Evolutionary conservation across 2,113 vertebrate species (phyloP).

Genomic region (Pedionomus torquatus): DNA sequence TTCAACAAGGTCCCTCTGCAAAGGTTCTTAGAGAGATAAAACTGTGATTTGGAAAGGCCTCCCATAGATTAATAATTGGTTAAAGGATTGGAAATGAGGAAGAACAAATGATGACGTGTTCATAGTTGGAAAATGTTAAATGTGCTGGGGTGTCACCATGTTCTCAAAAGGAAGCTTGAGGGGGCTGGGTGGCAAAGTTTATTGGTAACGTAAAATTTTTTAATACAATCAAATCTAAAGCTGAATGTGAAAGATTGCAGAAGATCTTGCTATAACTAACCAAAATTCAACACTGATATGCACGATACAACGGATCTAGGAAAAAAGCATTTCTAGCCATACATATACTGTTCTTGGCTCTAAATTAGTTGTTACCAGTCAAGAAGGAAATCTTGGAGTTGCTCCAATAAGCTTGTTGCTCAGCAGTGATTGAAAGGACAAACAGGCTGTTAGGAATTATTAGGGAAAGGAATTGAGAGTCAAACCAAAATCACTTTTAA

Average conservation of each 20-base stretch:
- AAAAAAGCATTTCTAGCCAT: not conserved
- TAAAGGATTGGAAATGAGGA: not conserved
- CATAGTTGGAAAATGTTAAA: not conserved
- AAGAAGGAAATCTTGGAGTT: slow-evolving; percentile 8
- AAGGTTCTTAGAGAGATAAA: not conserved
- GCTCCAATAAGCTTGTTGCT: not conserved
- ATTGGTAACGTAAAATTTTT: not conserved
- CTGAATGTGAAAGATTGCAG: not conserved
- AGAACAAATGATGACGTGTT: not conserved
- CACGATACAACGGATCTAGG: not conserved
- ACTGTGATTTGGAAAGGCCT: not conserved
- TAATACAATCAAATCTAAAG: not conserved
- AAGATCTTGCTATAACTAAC: not conserved
- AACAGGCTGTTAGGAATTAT: not conserved
- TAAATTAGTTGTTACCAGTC: not conserved
- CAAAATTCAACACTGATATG: not conserved
- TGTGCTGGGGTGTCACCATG: not conserved
- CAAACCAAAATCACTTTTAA: not conserved
- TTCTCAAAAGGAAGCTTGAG: not conserved
- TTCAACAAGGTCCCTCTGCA: not conserved
- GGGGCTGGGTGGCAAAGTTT: not conserved
- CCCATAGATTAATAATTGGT: not conserved
- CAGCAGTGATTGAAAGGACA: not conserved
- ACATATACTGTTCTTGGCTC: not conserved
- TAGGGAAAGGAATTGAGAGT: not conserved